Evolutionary conservation across 1,140 invertebrate genomes (phyloP).

Genomic region (Drosophila subobscura): DNA sequence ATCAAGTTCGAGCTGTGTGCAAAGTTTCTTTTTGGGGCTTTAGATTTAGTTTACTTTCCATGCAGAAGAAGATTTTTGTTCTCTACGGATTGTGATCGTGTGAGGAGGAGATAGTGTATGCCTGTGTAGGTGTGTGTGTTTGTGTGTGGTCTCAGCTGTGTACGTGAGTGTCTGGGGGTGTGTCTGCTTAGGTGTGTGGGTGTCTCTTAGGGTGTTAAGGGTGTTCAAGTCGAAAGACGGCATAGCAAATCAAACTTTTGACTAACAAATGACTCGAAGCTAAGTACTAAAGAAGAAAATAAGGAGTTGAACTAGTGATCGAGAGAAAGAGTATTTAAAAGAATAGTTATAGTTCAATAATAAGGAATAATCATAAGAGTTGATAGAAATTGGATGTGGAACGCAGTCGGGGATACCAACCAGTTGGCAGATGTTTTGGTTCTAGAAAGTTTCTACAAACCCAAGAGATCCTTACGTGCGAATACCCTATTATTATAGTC

Average conservation of each 20-base stretch:
- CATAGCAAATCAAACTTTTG: slow-evolving; percentile 70
- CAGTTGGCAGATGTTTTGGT: slow-evolving; percentile 40
- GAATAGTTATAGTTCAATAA: slow-evolving; percentile 13
- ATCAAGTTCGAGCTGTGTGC: slow-evolving; percentile 57
- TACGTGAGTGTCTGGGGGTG: slow-evolving; percentile 22
- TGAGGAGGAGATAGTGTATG: slow-evolving; percentile 27
- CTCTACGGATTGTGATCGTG: slow-evolving; percentile 17
- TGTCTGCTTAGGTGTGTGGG: slow-evolving; percentile 8
- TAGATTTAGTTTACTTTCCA: slow-evolving; percentile 42
- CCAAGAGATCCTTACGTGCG: background rate
- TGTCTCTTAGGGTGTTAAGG: slow-evolving; percentile 6
- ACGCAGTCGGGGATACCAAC: slow-evolving; percentile 22
- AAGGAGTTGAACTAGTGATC: slow-evolving; percentile 55
- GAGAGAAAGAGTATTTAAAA: slow-evolving; percentile 45
- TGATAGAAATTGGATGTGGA: slow-evolving; percentile 35
- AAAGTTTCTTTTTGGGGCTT: slow-evolving; percentile 37
- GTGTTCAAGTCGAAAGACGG: slow-evolving; percentile 56
- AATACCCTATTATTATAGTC: too few species aligned
- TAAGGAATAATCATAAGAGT: slow-evolving; percentile 31
- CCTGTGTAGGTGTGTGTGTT: slow-evolving; percentile 24
- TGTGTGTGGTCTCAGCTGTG: slow-evolving; percentile 4
- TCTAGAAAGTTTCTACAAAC: too few species aligned
- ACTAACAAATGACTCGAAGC: slow-evolving; percentile 48
- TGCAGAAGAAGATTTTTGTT: slow-evolving; percentile 43
- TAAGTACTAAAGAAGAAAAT: slow-evolving; percentile 55